phyloP scores from a whole-genome alignment of 2,888 invertebrate genomes.

The Neoascia interrupta region DNA sequence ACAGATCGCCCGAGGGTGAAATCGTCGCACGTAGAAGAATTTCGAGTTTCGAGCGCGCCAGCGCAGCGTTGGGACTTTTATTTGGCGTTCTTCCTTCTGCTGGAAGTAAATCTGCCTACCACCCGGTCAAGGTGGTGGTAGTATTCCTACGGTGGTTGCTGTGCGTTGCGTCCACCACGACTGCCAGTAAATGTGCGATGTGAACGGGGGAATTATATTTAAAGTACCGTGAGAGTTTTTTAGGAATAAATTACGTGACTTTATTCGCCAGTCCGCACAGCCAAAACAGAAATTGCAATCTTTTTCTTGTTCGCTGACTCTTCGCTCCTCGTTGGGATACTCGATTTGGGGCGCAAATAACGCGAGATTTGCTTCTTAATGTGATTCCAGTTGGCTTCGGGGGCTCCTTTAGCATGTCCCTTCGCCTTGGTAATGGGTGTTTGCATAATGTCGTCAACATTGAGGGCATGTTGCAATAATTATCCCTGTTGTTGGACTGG shows the following conservation, averaged over 20 bases:
- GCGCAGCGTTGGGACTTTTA: constrained; percentile 51
- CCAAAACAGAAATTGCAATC: constrained; percentile 66
- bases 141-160: constrained; percentile 33
- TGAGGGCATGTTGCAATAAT: constrained; percentile 20
- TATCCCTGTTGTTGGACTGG: constrained; percentile 3
- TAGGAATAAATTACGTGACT: constrained; percentile 70
- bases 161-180: constrained; percentile 39
- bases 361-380: constrained; percentile 52
- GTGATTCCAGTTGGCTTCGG: constrained; percentile 27
- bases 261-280: constrained; percentile 65
- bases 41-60: constrained; percentile 56
- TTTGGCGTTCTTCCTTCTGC: constrained; percentile 46
- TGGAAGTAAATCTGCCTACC: neutral
- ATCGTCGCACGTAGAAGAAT: constrained; percentile 70
- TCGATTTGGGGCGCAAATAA: constrained; percentile 33
- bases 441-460: constrained; percentile 23
- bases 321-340: too few relatives aligned
- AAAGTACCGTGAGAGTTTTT: constrained; percentile 70
- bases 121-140: too few relatives aligned
- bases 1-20: constrained; percentile 67
- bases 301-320: constrained; percentile 25
- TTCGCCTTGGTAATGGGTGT: neutral
- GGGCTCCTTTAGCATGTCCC: neutral
- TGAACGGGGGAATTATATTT: constrained; percentile 73
- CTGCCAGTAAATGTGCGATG: constrained; percentile 77